Percentiles rank a stretch among this genome's conserved stretches.
phyloP scores from a whole-genome alignment of 2,797 vertebrate species.

The Brachymystax lenok region DNA sequence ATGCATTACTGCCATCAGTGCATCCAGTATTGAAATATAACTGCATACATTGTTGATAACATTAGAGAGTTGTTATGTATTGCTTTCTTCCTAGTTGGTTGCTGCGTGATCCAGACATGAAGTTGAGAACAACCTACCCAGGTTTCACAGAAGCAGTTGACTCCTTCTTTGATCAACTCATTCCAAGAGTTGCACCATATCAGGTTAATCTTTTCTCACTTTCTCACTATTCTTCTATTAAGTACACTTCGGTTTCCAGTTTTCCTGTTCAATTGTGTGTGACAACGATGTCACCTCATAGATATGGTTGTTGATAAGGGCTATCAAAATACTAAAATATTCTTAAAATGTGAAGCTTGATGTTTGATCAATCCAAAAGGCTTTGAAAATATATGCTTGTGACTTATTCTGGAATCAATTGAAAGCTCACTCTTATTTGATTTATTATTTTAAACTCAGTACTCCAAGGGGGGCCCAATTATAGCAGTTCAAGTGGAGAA shows the following conservation, averaged over 20 bases:
- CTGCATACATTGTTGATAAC: not conserved
- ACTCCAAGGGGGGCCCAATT: conserved; percentile 83
- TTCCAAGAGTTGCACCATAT: conserved; percentile 73
- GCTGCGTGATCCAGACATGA: conserved; percentile 76
- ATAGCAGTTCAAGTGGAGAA: conserved; percentile 94
- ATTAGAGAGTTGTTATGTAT: not conserved
- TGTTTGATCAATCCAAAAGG: not conserved
- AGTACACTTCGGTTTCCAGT: not conserved
- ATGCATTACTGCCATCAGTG: not conserved
- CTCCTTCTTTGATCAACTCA: conserved; percentile 87
- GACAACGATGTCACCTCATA: too few species aligned
- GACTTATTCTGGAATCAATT: not conserved
- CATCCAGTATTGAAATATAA: not conserved
- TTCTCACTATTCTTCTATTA: not conserved
- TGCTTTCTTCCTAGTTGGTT: conserved; percentile 59
- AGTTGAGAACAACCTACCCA: conserved; percentile 83
- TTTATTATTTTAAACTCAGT: conserved; percentile 49
- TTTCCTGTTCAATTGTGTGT: too few species aligned
- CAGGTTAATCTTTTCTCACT: conserved; percentile 62
- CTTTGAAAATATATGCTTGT: not conserved
- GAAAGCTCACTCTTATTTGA: conserved; percentile 23
- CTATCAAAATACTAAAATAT: not conserved
- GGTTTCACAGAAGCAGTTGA: conserved; percentile 83
- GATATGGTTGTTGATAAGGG: not conserved
- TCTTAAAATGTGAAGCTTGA: not conserved